A percentile compares a stretch with the other conserved stretches of the same genome.
Conservation (phyloP, 2,888 invertebrate species). For the Iphiclides podalirius region DNA sequence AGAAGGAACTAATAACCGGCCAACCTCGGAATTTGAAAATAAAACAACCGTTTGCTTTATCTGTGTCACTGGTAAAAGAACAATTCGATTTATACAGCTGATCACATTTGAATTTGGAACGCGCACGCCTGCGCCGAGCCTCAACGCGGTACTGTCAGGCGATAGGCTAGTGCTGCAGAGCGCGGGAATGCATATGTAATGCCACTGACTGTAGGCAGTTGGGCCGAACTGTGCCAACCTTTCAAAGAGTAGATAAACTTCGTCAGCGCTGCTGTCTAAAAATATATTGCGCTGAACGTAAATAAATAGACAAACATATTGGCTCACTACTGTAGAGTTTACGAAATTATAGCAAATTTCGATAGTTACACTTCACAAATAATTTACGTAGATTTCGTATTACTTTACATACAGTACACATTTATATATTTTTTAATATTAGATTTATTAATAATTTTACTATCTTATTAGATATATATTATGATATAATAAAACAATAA, state of each 20-base stretch:
- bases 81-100: conserved; percentile 20
- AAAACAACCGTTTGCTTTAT: conserved; percentile 11
- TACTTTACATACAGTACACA: too few species aligned
- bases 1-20: conserved; percentile 18
- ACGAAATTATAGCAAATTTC: too few species aligned
- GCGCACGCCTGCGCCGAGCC: conserved; percentile 51
- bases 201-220: conserved; percentile 32
- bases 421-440: too few species aligned
- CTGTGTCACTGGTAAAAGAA: conserved; percentile 20
- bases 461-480: too few species aligned
- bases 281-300: conserved; percentile 26
- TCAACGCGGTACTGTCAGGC: conserved; percentile 53
- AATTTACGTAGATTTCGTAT: too few species aligned
- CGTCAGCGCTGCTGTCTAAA: neutral
- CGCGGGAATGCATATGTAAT: conserved; percentile 56
- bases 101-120: conserved; percentile 35
- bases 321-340: too few species aligned
- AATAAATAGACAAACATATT: too few species aligned
- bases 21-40: neutral
- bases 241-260: conserved; percentile 5
- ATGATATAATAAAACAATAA: too few species aligned
- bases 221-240: conserved; percentile 15
- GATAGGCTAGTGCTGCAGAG: conserved; percentile 49
- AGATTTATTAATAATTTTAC: too few species aligned
- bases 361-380: too few species aligned